Conservation (phyloP, 92 coral and sea anemone genomes). For the Ricordea florida region DNA sequence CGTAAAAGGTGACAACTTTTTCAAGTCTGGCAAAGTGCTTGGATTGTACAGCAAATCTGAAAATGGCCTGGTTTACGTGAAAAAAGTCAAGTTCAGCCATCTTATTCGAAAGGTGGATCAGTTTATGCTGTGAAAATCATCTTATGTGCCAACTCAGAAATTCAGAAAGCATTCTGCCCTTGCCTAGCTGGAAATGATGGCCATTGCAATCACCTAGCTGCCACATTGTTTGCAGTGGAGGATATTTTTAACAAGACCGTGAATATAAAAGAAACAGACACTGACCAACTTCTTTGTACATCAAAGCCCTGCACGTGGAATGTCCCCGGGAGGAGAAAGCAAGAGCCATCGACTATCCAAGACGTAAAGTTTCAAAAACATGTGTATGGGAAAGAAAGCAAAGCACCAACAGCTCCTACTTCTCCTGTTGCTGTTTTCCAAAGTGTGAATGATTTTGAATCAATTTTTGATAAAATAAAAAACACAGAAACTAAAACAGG, state of each 20-base stretch:
- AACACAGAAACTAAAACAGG: constrained; percentile 57
- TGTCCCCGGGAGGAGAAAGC: too few relatives aligned
- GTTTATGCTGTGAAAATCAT: constrained; percentile 57
- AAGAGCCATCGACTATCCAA: constrained; percentile 51
- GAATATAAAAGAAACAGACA: neutral
- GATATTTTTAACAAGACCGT: constrained; percentile 40
- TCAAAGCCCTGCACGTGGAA: too few relatives aligned
- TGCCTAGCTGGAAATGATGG: constrained; percentile 74
- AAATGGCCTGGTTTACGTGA: too few relatives aligned
- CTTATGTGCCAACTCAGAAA: constrained; percentile 19
- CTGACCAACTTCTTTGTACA: constrained; percentile 15
- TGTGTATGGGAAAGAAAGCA: constrained; percentile 50
- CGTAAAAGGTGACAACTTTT: too few relatives aligned
- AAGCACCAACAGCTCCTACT: constrained; percentile 5
- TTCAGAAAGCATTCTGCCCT: constrained; percentile 50
- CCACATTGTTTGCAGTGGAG: constrained; percentile 65
- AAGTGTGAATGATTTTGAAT: constrained; percentile 6
- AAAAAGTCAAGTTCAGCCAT: too few relatives aligned
- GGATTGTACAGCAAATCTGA: too few relatives aligned
- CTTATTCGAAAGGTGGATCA: neutral
- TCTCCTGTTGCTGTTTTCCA: constrained; percentile 11
- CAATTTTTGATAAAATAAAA: constrained; percentile 52
- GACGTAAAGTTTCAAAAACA: constrained; percentile 61
- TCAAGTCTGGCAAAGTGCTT: too few relatives aligned
- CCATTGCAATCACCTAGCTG: constrained; percentile 62